phyloP scores from a whole-genome alignment of 92 coral and sea anemone species.

The Epizoanthus ramosus region DNA sequence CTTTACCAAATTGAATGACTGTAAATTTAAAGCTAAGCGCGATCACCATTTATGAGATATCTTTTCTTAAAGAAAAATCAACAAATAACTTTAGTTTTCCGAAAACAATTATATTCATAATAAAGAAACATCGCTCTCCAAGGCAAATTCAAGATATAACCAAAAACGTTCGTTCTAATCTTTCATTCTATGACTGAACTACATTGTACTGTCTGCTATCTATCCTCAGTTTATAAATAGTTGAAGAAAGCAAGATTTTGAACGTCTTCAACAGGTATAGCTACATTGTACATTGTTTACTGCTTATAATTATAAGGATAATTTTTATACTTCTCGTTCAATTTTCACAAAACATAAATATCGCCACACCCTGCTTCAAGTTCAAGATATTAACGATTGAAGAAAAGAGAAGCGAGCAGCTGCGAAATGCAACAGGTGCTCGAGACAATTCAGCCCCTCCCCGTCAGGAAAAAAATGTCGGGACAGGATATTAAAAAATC shows the following conservation, averaged over 20 bases:
- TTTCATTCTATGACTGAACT: too few relatives aligned
- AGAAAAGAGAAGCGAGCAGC: background rate
- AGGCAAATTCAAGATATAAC: background rate
- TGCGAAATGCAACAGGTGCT: conserved; percentile 40
- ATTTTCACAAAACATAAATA: background rate
- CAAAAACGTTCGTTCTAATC: background rate
- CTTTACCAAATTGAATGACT: too few relatives aligned
- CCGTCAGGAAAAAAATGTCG: background rate
- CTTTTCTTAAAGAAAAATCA: background rate
- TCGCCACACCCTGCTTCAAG: conserved; percentile 13
- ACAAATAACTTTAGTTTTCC: background rate
- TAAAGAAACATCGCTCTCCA: background rate
- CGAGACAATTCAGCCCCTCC: conserved; percentile 16
- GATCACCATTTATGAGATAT: too few relatives aligned
- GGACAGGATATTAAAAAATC: background rate
- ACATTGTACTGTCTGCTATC: too few relatives aligned
- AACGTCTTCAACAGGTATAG: too few relatives aligned
- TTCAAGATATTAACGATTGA: background rate
- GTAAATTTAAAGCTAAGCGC: too few relatives aligned
- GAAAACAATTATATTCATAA: background rate
- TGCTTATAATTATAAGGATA: too few relatives aligned
- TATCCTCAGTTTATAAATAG: too few relatives aligned
- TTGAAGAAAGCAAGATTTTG: too few relatives aligned
- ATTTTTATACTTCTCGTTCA: too few relatives aligned
- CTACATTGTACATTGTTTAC: too few relatives aligned